Evolutionary conservation across 2,797 vertebrate species (phyloP), one percentile per base, ranked within the genome.

Genomic region (Xyrichtys novacula): DNA sequence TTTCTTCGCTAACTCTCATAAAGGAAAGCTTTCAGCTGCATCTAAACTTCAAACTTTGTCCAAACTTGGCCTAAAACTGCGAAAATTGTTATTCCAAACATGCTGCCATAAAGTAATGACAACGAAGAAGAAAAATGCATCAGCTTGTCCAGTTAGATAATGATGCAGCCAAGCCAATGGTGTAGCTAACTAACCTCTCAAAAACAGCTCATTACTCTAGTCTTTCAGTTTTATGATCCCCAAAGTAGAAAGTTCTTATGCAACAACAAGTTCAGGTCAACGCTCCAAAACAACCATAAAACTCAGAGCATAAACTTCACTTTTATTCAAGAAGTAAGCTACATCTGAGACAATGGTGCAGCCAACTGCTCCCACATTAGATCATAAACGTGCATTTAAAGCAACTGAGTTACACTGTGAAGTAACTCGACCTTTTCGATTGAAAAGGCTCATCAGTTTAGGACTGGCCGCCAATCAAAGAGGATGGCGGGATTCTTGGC

Each of bases 11-110:
- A 71, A 59, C 19, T 61, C 54, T 53, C 47, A 52, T 72, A 56
- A 85, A 72, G 47, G 58, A 79, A 71, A 50, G 69, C 65, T 78
- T 57, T 67, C 54, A 70, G 48, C 50, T 57, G 52, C 28, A 67
- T 68, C 67, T 52, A 10, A 65, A 53, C 56, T 43, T 52, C 16
- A 39, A 32, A 64, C 53, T 5, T 15, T 68, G 66, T 70, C 43
- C 55, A 60, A 63, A 56, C 19, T 64, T 32, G 11, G n/a, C 43
- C 2, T 6, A 60, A 29, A 31, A 56, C 61, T 61, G 50, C 54
- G 59, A 69, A 68, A 80, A 31, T 11, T 25, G 20, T 55, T 29
- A 36, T 32, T 55, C 20, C 53, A 62, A 84, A 71, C 43, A 68
- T 49, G 38, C 23, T 60, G 43, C n/a, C 6, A 46, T 2, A 38